phyloP scores from a whole-genome alignment of 2,113 vertebrate genomes.

The Phrynocephalus versicolor region DNA sequence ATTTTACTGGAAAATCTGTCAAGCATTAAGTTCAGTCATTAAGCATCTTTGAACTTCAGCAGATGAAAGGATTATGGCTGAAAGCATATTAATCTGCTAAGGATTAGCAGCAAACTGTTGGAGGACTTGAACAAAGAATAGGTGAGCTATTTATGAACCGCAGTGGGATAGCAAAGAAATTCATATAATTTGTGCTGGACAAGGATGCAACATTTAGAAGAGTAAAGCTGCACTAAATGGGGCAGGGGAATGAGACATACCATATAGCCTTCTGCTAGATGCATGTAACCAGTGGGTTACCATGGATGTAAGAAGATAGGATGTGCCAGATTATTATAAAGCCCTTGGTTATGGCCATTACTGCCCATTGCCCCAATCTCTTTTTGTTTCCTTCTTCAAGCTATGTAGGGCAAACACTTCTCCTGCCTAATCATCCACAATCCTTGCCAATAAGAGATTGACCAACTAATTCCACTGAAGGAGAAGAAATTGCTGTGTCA shows the following conservation, averaged over 20 bases:
- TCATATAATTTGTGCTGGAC: constrained; percentile 46
- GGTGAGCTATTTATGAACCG: constrained; percentile 54
- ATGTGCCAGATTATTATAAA: neutral
- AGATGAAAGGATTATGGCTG: constrained; percentile 69
- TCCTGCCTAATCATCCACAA: neutral
- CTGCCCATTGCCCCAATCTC: neutral
- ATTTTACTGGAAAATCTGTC: constrained; percentile 65
- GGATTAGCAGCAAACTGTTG: constrained; percentile 69
- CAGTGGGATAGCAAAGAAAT: constrained; percentile 57
- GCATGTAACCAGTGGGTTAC: neutral
- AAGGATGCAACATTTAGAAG: constrained; percentile 34
- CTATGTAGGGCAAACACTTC: neutral
- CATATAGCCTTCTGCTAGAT: neutral
- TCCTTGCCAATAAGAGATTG: neutral
- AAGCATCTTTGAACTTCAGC: constrained; percentile 64
- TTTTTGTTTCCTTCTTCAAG: neutral
- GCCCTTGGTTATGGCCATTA: neutral
- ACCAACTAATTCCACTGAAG: neutral
- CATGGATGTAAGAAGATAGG: neutral
- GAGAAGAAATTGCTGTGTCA: too few relatives aligned
- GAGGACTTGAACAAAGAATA: constrained; percentile 58
- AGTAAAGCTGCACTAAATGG: constrained; percentile 47
- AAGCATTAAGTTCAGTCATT: constrained; percentile 64
- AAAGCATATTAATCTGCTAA: constrained; percentile 68
- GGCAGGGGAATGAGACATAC: constrained; percentile 42